Evolutionary conservation across 2,888 invertebrate species (phyloP).

Genomic region (Sericinus montela): DNA sequence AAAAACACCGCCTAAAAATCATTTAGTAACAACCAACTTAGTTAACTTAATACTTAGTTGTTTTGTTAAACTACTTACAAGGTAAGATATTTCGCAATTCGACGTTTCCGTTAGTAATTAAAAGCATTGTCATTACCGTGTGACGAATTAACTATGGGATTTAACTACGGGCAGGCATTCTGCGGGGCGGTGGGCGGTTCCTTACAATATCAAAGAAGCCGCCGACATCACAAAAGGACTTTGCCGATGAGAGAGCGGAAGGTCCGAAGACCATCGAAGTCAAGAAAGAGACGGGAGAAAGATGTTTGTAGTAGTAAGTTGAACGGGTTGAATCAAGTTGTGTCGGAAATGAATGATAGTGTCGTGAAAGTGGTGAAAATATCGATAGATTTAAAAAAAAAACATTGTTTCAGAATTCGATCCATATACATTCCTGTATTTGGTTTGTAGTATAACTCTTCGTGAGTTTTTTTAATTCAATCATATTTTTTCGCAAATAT

Average conservation of each 20-base stretch:
- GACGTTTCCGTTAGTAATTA: slow-evolving; percentile 17
- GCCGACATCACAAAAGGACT: slow-evolving; percentile 56
- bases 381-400: slow-evolving; percentile 27
- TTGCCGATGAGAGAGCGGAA: slow-evolving; percentile 50
- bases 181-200: slow-evolving; percentile 57
- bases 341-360: slow-evolving; percentile 56
- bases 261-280: slow-evolving; percentile 3
- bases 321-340: slow-evolving; percentile 72
- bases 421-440: too few species aligned
- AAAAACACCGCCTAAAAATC: background rate
- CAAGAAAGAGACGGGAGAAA: slow-evolving; percentile 36
- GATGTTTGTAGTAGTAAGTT: slow-evolving; percentile 66
- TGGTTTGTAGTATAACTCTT: too few species aligned
- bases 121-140: slow-evolving; percentile 20
- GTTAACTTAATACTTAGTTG: slow-evolving; percentile 8
- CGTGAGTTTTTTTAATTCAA: too few species aligned
- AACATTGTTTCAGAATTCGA: background rate
- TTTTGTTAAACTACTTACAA: slow-evolving; percentile 6
- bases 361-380: slow-evolving; percentile 30
- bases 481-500: too few species aligned
- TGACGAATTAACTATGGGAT: slow-evolving; percentile 19
- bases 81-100: slow-evolving; percentile 14
- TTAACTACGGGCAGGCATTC: slow-evolving; percentile 14
- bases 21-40: slow-evolving; percentile 5
- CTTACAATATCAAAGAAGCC: slow-evolving; percentile 62